Evolutionary conservation across 2,113 vertebrate species (phyloP).

Genomic region (Prietella phreatophila): DNA sequence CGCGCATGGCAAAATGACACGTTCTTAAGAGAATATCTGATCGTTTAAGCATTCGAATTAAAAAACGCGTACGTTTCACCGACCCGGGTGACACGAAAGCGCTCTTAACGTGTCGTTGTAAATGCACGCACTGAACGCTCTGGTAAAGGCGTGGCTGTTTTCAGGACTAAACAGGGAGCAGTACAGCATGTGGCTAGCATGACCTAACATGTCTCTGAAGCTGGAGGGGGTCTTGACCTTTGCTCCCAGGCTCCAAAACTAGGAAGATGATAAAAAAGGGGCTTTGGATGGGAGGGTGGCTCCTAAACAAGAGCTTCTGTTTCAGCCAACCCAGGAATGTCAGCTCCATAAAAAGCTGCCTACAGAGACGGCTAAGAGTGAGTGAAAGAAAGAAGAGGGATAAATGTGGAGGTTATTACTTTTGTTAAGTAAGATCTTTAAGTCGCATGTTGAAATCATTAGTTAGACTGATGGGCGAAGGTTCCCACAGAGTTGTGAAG

Average conservation of each 20-base stretch:
- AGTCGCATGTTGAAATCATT: constrained; percentile 12
- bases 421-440: constrained; percentile 26
- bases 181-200: constrained; percentile 74
- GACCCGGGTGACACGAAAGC: constrained; percentile 2
- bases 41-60: not conserved
- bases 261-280: constrained; percentile 75
- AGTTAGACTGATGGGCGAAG: not conserved
- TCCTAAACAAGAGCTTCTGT: constrained; percentile 79
- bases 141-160: constrained; percentile 31
- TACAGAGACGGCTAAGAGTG: constrained; percentile 54
- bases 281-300: constrained; percentile 67
- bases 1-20: not conserved
- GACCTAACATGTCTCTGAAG: constrained; percentile 79
- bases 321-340: constrained; percentile 74
- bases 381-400: constrained; percentile 35
- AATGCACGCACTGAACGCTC: constrained; percentile 19
- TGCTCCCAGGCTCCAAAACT: constrained; percentile 74
- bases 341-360: constrained; percentile 75
- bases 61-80: not conserved
- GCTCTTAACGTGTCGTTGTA: constrained; percentile 16
- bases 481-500: constrained; percentile 2
- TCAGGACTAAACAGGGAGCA: constrained; percentile 72
- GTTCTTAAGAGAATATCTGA: not conserved
- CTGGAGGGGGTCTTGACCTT: constrained; percentile 76
- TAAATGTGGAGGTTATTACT: constrained; percentile 20